Conservation (phyloP, 2,888 invertebrate species). For the Archaeoteleia sp. region DNA sequence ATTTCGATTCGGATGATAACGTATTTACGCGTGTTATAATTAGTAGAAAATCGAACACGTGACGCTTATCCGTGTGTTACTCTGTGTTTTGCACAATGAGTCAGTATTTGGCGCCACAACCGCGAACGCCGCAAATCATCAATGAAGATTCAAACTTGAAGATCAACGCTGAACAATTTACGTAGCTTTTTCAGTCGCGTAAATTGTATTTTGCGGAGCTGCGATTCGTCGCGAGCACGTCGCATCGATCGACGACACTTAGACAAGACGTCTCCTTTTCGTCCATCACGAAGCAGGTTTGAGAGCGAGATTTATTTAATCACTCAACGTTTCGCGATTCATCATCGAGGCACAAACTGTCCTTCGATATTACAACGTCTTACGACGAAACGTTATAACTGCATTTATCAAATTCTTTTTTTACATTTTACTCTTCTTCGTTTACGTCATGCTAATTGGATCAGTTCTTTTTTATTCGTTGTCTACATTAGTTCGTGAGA, state of each 20-base stretch:
- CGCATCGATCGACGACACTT: conserved; percentile 44
- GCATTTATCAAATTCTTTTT: conserved; percentile 1
- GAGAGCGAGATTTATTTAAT: conserved; percentile 2
- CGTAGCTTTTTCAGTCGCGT: conserved; percentile 3
- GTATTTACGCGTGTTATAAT: too few relatives aligned
- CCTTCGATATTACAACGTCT: too few relatives aligned
- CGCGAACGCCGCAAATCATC: neutral
- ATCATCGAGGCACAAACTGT: neutral
- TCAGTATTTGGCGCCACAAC: too few relatives aligned
- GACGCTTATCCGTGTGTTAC: too few relatives aligned
- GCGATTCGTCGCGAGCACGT: conserved; percentile 4
- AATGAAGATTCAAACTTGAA: conserved; percentile 39
- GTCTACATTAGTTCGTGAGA: too few relatives aligned
- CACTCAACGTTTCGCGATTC: neutral
- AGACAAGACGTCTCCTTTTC: neutral
- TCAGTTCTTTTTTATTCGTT: neutral
- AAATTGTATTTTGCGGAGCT: conserved; percentile 11
- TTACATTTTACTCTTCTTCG: neutral
- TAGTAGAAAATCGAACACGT: too few relatives aligned
- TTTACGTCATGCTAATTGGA: neutral
- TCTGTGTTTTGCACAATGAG: too few relatives aligned
- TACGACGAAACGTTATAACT: neutral
- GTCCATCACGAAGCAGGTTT: conserved; percentile 4
- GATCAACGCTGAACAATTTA: conserved; percentile 14
- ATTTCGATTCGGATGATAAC: neutral